Evolutionary conservation across 1,140 invertebrate genomes (phyloP).

Genomic region (Atta cephalotes): DNA sequence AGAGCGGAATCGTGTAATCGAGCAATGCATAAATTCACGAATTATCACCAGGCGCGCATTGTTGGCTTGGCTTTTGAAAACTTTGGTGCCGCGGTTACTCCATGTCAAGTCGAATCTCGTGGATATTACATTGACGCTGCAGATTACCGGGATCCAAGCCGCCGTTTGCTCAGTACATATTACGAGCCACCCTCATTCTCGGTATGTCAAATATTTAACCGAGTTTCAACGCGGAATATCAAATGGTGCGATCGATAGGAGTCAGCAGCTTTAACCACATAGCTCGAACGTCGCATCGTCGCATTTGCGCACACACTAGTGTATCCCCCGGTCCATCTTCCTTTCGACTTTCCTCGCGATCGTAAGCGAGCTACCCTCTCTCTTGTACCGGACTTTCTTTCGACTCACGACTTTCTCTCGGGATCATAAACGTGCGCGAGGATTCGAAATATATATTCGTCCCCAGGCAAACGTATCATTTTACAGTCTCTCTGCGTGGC

Average conservation of each 20-base stretch:
- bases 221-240: conserved; percentile 79
- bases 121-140: conserved; percentile 81
- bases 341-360: conserved; percentile 52
- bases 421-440: conserved; percentile 61
- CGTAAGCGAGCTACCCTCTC: conserved; percentile 59
- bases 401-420: conserved; percentile 51
- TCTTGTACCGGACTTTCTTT: conserved; percentile 57
- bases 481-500: background rate
- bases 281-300: conserved; percentile 52
- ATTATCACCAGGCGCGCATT: conserved; percentile 37
- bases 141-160: conserved; percentile 74
- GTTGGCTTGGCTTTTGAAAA: conserved; percentile 70
- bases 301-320: conserved; percentile 32
- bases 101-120: conserved; percentile 76
- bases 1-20: conserved; percentile 13
- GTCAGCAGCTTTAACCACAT: conserved; percentile 64
- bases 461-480: conserved; percentile 51
- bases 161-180: conserved; percentile 79
- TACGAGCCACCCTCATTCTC: conserved; percentile 72
- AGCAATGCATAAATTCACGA: conserved; percentile 34
- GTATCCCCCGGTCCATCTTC: background rate
- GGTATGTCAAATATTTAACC: conserved; percentile 80
- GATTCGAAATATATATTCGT: conserved; percentile 64
- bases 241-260: conserved; percentile 77
- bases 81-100: conserved; percentile 69